Base-by-base conservation (phyloP, 2,797 vertebrate genomes). In the Margarornis squamiger region DNA sequence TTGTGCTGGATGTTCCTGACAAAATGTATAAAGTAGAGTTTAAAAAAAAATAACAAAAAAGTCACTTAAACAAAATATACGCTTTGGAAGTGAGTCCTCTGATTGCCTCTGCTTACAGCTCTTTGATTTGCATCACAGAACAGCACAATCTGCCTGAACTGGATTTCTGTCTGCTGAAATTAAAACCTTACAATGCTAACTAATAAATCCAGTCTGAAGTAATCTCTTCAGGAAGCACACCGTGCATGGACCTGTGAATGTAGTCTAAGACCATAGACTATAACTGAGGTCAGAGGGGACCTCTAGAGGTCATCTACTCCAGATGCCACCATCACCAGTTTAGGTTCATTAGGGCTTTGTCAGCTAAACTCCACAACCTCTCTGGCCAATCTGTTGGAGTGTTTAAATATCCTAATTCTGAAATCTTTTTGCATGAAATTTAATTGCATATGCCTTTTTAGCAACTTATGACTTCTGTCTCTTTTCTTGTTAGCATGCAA, bases 211-310 rank as follows among this genome's bases (percentile, higher is more conserved):
- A 66, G 18, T 54, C 38, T 61, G 32, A 77, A 83, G n/a, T 18
- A 73, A 76, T 5, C 29, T 88, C 22, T 74, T 49, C 34, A 17
- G 2, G 20, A 88, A 75, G 84, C 24, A 55, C 20, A 52, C 23
- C 0, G 0, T 9, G 34, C 15, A 43, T 19, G 51, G 36, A 41
- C 1, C 2, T n/a, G 20, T 24, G 57, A 66, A 41, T 36, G 34
- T 17, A 51, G 14, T 32, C 30, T 48, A 67, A 23, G 38, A 74
- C 46, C 66, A 27, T 0, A 46, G 38, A 61, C 23, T 34, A 52
- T 30, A 65, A 14, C 68, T 54, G 36, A 70, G 23, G 43, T 66
- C 81, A 82, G 78, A 87, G 73, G 43, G 48, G 30, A 85, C 36
- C 70, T 43, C 61, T 58, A 78, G 52, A 86, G 54, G 81, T 85